A percentile compares a stretch with the other conserved stretches of the same genome.
Conservation (phyloP, 1,140 invertebrate species). For the Dinothrombium tinctorium region DNA sequence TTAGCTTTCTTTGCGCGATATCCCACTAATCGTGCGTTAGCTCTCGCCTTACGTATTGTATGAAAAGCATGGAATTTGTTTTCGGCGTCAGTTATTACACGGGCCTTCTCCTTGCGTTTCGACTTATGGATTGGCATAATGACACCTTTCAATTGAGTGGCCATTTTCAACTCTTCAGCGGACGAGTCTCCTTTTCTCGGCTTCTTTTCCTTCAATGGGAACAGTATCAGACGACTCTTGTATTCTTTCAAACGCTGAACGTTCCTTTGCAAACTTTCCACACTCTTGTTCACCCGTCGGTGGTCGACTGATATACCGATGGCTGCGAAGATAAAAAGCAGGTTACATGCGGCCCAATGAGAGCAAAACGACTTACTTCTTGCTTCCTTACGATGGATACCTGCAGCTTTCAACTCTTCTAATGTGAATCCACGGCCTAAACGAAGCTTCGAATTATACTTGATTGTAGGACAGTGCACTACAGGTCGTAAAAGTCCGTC, state of each 20-base stretch:
- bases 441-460: constrained; percentile 72
- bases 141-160: constrained; percentile 52
- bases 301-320: constrained; percentile 90
- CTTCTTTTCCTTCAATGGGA: constrained; percentile 65
- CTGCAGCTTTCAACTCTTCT: constrained; percentile 62
- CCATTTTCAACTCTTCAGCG: constrained; percentile 73
- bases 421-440: constrained; percentile 86
- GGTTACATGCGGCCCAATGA: no score
- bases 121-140: constrained; percentile 47
- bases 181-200: constrained; percentile 81
- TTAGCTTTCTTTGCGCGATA: constrained; percentile 75
- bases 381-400: constrained; percentile 5
- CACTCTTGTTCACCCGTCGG: constrained; percentile 74
- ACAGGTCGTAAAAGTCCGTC: constrained; percentile 75
- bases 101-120: constrained; percentile 43
- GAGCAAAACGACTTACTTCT: no score
- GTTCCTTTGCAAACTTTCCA: constrained; percentile 81
- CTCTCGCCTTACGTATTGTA: constrained; percentile 56
- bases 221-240: constrained; percentile 64
- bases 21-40: constrained; percentile 66
- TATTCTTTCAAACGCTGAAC: constrained; percentile 90
- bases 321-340: no score
- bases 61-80: constrained; percentile 74
- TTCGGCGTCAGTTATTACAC: constrained; percentile 63
- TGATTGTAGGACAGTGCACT: constrained; percentile 75